Conservation (phyloP, 2,113 vertebrate species). For the Megaceryle maxima region DNA sequence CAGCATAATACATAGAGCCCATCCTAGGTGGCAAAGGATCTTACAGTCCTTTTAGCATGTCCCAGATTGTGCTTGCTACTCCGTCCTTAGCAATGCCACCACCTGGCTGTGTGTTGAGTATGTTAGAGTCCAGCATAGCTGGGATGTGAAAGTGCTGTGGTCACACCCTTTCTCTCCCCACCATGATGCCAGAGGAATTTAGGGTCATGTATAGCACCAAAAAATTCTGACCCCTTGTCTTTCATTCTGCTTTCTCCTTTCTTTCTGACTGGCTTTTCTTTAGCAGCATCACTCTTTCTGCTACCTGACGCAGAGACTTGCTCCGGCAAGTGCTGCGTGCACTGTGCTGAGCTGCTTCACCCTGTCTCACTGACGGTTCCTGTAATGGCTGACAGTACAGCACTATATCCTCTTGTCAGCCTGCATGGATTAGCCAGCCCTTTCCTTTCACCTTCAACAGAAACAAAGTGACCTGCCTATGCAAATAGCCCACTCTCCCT, state of each 20-base stretch:
- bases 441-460: slow-evolving; percentile 29
- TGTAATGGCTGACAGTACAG: background rate
- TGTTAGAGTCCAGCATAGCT: background rate
- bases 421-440: background rate
- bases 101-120: background rate
- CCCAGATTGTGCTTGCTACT: background rate
- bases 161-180: background rate
- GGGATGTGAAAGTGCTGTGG: background rate
- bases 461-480: slow-evolving; percentile 4
- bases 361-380: background rate
- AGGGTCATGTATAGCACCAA: background rate
- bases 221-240: background rate
- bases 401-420: background rate
- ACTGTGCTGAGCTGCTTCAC: background rate
- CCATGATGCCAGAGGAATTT: background rate
- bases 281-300: background rate
- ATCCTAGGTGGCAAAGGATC: background rate
- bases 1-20: background rate
- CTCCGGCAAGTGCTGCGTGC: accelerated
- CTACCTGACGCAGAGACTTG: background rate
- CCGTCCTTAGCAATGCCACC: background rate
- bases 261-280: background rate
- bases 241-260: background rate
- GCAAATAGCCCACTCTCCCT: slow-evolving; percentile 28
- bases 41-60: background rate